Conservation (phyloP, 2,113 vertebrate genomes). For the Phalacrocorax pelagicus region DNA sequence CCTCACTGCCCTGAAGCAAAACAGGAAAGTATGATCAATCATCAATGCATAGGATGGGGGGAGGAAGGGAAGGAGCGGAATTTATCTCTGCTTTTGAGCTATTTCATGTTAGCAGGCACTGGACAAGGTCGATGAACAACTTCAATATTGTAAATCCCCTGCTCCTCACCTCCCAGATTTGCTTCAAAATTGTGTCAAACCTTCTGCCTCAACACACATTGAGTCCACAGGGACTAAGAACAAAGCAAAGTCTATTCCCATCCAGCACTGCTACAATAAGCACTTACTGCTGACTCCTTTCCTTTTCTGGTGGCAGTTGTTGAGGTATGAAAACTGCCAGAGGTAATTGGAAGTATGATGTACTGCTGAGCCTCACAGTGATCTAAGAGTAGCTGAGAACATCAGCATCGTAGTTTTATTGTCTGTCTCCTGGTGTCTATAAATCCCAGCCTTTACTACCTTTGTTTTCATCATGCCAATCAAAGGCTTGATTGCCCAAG, state of each 20-base stretch:
- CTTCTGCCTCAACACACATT: neutral
- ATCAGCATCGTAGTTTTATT: conserved; percentile 18
- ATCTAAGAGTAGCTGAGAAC: conserved; percentile 29
- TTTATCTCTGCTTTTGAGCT: neutral
- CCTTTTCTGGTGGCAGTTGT: conserved; percentile 45
- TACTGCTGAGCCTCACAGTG: conserved; percentile 16
- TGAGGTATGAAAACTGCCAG: conserved; percentile 54
- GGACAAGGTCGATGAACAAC: neutral
- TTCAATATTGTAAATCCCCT: neutral
- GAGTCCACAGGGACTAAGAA: conserved; percentile 1
- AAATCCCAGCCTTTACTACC: conserved; percentile 39
- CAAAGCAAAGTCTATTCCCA: conserved; percentile 30
- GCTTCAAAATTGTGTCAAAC: neutral
- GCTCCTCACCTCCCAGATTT: neutral
- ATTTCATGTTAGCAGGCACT: neutral
- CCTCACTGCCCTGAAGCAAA: neutral
- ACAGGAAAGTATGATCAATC: neutral
- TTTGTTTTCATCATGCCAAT: conserved; percentile 53
- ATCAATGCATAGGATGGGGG: too few species aligned
- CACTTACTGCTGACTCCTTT: conserved; percentile 38
- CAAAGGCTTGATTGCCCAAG: conserved; percentile 49
- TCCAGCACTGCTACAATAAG: neutral
- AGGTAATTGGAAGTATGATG: conserved; percentile 65
- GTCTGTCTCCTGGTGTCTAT: conserved; percentile 37
- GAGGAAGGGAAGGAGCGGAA: neutral